phyloP scores from a whole-genome alignment of 1,140 invertebrate species.

The Eurosta solidaginis region DNA sequence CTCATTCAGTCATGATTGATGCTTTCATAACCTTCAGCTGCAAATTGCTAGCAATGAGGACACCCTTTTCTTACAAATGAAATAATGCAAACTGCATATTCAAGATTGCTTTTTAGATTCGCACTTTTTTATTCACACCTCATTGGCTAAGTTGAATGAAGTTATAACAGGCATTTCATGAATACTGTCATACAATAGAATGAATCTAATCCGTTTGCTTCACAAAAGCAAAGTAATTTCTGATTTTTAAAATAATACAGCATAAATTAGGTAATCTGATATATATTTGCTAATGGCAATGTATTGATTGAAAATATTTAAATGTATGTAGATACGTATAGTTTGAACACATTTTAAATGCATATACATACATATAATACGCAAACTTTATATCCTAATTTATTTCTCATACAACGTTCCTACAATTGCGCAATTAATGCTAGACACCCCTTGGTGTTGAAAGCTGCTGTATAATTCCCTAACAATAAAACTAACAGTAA shows the following conservation, averaged over 20 bases:
- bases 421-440: conserved; percentile 29
- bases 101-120: too few species aligned
- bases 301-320: neutral
- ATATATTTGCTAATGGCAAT: neutral
- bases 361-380: neutral
- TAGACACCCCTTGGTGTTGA: conserved; percentile 30
- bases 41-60: neutral
- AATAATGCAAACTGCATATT: too few species aligned
- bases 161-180: too few species aligned
- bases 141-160: too few species aligned
- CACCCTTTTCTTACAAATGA: neutral
- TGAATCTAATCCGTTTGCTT: too few species aligned
- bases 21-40: neutral
- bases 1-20: neutral
- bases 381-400: neutral
- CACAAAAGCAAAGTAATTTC: too few species aligned
- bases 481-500: conserved; percentile 26
- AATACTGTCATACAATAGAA: too few species aligned
- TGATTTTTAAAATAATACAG: too few species aligned
- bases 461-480: neutral
- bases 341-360: neutral
- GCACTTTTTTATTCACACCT: too few species aligned
- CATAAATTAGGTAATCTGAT: neutral
- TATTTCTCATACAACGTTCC: neutral
- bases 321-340: neutral